A percentile compares a stretch with the other conserved stretches of the same genome.
Evolutionary conservation across 2,113 vertebrate species (phyloP).

Genomic region (Notarius quadriscutis): DNA sequence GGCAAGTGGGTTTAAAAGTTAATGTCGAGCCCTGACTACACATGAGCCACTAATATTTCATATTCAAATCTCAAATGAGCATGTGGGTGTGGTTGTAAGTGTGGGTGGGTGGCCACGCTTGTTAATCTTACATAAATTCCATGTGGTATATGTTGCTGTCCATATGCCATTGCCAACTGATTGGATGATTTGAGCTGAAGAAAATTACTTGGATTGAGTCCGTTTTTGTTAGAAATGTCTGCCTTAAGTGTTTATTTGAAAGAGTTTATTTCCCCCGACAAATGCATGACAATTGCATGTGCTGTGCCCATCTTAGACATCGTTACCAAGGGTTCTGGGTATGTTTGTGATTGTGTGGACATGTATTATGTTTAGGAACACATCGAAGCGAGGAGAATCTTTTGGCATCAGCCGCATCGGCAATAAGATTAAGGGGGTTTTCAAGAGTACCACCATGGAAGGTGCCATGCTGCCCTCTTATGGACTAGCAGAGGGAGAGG

Average conservation of each 20-base stretch:
- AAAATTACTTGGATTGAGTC: not conserved
- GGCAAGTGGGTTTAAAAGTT: too few species aligned
- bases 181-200: not conserved
- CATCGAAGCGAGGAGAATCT: conserved; percentile 90
- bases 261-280: not conserved
- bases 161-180: not conserved
- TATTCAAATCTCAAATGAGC: not conserved
- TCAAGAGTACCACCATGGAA: conserved; percentile 97
- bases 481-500: conserved; percentile 86
- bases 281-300: conserved; percentile 54
- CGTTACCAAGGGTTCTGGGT: not conserved
- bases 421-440: conserved; percentile 96
- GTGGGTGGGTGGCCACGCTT: not conserved
- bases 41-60: not conserved
- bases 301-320: not conserved
- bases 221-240: not conserved
- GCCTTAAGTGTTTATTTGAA: not conserved
- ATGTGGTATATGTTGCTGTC: not conserved
- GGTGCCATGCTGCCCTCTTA: conserved; percentile 93
- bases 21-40: not conserved
- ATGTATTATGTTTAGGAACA: conserved; percentile 77
- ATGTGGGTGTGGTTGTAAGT: not conserved
- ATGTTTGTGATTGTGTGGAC: conserved; percentile 25
- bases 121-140: not conserved
- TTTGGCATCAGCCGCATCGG: conserved; percentile 96